phyloP scores from a whole-genome alignment of 2,113 vertebrate genomes.

The Microtus pennsylvanicus region DNA sequence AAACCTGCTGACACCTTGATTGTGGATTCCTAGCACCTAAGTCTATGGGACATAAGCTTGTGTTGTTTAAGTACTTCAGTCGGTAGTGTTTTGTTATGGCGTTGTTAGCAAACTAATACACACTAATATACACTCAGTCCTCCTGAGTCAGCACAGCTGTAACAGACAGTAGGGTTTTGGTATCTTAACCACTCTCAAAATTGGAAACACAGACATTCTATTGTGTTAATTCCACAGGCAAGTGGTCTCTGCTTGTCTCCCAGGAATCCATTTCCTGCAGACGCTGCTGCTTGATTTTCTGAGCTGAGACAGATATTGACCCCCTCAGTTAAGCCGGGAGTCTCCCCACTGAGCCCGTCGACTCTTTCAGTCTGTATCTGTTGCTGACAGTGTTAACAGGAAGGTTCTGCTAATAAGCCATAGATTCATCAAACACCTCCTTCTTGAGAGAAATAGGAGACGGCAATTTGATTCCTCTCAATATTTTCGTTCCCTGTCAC shows the following conservation, averaged over 20 bases:
- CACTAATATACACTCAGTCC: not conserved
- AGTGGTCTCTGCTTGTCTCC: not conserved
- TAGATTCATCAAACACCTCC: constrained; percentile 34
- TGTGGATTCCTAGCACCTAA: not conserved
- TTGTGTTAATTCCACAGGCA: constrained; percentile 9
- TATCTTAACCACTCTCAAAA: not conserved
- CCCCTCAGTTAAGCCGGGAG: not conserved
- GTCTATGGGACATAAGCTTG: not conserved
- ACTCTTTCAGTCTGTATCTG: not conserved
- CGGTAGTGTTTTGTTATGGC: not conserved
- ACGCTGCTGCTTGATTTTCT: constrained; percentile 23
- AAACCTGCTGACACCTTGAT: not conserved
- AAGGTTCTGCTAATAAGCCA: not conserved
- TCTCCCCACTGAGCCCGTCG: not conserved
- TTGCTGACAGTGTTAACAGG: constrained; percentile 24
- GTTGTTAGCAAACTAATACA: not conserved
- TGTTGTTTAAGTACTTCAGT: not conserved
- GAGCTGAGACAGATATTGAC: not conserved
- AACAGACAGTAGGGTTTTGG: not conserved
- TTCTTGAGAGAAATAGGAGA: constrained; percentile 6
- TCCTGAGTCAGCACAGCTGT: not conserved
- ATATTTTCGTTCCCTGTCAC: constrained; percentile 5
- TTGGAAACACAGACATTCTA: not conserved
- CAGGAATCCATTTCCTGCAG: not conserved
- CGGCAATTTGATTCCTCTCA: not conserved